Conservation (phyloP, 2,113 vertebrate genomes). For the Ramphastos sulfuratus region DNA sequence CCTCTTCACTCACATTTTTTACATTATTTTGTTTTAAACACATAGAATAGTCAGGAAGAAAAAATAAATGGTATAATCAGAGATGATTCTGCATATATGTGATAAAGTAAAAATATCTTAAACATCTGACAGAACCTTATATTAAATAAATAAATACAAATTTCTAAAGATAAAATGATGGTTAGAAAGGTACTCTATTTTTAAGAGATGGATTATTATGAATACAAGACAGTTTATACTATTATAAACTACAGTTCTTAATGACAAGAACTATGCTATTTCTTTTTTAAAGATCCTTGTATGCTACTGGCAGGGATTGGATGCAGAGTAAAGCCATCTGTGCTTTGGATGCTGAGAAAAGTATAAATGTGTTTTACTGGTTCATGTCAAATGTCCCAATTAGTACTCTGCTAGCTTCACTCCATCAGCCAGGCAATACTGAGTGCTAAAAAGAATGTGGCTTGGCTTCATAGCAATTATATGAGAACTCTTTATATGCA, state of each 20-base stretch:
- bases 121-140: not conserved
- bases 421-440: not conserved
- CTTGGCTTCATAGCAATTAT: not conserved
- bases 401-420: not conserved
- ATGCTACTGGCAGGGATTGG: not conserved
- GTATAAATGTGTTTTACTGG: not conserved
- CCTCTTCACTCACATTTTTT: not conserved
- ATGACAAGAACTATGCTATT: not conserved
- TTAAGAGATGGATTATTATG: not conserved
- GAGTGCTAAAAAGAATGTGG: not conserved
- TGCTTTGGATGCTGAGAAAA: not conserved
- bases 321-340: slow-evolving; percentile 18
- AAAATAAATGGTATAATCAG: not conserved
- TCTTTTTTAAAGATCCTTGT: slow-evolving; percentile 2
- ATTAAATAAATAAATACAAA: not conserved
- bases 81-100: not conserved
- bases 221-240: not conserved
- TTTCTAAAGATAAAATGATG: not conserved
- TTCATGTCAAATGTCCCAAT: slow-evolving; percentile 24
- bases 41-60: not conserved
- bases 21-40: not conserved
- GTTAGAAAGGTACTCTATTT: not conserved
- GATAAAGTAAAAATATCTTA: not conserved
- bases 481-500: not conserved
- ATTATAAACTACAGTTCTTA: not conserved